phyloP scores from a whole-genome alignment of 2,797 vertebrate genomes.

The Sebastes cheni region DNA sequence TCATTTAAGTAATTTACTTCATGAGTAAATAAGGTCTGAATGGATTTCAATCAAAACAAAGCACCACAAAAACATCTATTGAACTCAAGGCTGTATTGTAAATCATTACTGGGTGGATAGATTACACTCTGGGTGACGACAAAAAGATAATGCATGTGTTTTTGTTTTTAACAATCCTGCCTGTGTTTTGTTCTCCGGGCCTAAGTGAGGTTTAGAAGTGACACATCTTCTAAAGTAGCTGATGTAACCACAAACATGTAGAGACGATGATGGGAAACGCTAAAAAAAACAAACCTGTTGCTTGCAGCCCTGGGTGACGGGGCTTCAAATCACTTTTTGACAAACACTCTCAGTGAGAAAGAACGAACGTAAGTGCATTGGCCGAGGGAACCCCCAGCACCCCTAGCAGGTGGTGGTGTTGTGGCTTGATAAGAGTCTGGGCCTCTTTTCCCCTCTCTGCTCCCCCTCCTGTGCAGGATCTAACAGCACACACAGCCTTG shows the following conservation, averaged over 20 bases:
- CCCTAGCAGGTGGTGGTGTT: constrained; percentile 70
- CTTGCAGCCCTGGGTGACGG: background rate
- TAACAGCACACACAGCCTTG: constrained; percentile 37
- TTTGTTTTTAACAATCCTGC: constrained; percentile 25
- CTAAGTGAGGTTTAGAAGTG: constrained; percentile 28
- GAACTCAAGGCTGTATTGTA: constrained; percentile 8
- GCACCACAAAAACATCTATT: background rate
- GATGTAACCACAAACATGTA: constrained; percentile 53
- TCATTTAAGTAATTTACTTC: background rate
- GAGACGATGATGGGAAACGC: constrained; percentile 37
- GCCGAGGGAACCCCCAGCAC: constrained; percentile 53
- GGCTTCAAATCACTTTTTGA: constrained; percentile 22
- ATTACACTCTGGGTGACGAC: constrained; percentile 11
- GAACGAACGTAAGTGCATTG: background rate
- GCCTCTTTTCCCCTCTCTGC: constrained; percentile 40
- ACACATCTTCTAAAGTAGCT: constrained; percentile 47
- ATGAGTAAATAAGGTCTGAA: constrained; percentile 3
- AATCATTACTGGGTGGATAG: constrained; percentile 27
- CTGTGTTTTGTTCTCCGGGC: constrained; percentile 14
- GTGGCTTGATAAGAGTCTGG: constrained; percentile 75
- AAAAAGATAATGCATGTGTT: constrained; percentile 34
- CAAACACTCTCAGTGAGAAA: constrained; percentile 18
- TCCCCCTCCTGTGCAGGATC: constrained; percentile 2
- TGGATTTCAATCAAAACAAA: constrained; percentile 24
- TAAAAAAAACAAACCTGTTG: background rate